Evolutionary conservation across 2,888 invertebrate species (phyloP).

Genomic region (Dascillus cervinus): DNA sequence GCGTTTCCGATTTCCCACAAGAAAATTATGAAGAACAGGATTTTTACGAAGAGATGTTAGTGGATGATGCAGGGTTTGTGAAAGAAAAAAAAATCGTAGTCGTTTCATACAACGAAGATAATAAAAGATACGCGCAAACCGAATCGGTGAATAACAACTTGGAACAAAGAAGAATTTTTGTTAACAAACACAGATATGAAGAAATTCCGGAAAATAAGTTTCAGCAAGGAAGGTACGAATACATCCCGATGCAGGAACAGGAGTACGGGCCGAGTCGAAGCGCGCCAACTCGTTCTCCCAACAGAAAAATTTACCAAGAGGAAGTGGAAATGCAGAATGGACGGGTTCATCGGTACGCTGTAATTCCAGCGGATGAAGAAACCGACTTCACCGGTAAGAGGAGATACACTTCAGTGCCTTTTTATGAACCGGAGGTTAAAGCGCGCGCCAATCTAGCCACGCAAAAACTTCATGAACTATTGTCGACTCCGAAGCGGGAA

Average conservation of each 20-base stretch:
- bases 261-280: constrained; percentile 10
- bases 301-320: constrained; percentile 36
- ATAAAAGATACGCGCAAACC: constrained; percentile 15
- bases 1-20: constrained; percentile 24
- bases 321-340: constrained; percentile 52
- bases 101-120: constrained; percentile 35
- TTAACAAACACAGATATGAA: not conserved
- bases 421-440: not conserved
- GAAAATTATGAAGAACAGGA: constrained; percentile 36
- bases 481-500: constrained; percentile 63
- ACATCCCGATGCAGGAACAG: constrained; percentile 46
- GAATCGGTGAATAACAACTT: too few relatives aligned
- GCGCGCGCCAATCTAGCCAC: constrained; percentile 56
- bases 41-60: constrained; percentile 40
- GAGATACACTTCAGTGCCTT: constrained; percentile 3
- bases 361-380: constrained; percentile 59
- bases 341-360: constrained; percentile 52
- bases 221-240: constrained; percentile 46
- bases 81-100: constrained; percentile 38
- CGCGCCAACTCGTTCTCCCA: constrained; percentile 3
- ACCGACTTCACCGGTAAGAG: constrained; percentile 25
- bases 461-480: constrained; percentile 65
- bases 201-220: constrained; percentile 19
- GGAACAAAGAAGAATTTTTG: constrained; percentile 41
- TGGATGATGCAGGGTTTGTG: constrained; percentile 35